Percentiles rank a stretch among this genome's conserved stretches.
phyloP scores from a whole-genome alignment of 2,797 vertebrate species.

The Tenualosa thibaudeaui region DNA sequence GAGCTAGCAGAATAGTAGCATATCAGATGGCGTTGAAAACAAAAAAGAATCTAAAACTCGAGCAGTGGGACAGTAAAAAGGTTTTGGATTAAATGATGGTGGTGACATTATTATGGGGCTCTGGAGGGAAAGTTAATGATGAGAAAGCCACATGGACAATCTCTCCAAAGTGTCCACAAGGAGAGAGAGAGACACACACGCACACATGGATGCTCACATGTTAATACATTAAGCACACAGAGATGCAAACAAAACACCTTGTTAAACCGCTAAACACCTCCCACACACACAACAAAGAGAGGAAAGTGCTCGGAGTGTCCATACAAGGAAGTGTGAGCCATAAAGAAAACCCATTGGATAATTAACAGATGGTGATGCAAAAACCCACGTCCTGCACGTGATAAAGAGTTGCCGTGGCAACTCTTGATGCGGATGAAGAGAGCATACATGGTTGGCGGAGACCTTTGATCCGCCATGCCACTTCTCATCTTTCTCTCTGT shows the following conservation, averaged over 20 bases:
- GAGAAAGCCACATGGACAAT: background rate
- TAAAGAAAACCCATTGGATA: background rate
- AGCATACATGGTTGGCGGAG: slow-evolving; percentile 2
- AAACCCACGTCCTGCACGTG: background rate
- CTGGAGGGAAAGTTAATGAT: background rate
- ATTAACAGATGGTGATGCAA: slow-evolving; percentile 6
- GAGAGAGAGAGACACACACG: background rate
- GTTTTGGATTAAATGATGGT: background rate
- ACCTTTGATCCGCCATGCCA: slow-evolving; percentile 45
- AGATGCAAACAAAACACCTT: background rate
- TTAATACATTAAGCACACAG: background rate
- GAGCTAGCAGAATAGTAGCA: background rate
- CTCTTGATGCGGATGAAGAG: background rate
- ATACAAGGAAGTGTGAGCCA: background rate
- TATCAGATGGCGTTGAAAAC: background rate
- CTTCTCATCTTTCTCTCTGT: slow-evolving; percentile 24
- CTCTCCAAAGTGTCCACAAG: too few species aligned
- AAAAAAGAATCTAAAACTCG: background rate
- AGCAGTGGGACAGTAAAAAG: background rate
- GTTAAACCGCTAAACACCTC: background rate
- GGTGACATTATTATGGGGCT: background rate
- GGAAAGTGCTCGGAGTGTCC: background rate
- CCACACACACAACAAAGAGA: background rate
- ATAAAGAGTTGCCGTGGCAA: slow-evolving; percentile 35
- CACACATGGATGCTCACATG: background rate